These are phyloP conservation scores for Pseudobourletiella spinata DNA, from an alignment of 1,140 invertebrate genomes.

Conservation along the genomic window DNA sequence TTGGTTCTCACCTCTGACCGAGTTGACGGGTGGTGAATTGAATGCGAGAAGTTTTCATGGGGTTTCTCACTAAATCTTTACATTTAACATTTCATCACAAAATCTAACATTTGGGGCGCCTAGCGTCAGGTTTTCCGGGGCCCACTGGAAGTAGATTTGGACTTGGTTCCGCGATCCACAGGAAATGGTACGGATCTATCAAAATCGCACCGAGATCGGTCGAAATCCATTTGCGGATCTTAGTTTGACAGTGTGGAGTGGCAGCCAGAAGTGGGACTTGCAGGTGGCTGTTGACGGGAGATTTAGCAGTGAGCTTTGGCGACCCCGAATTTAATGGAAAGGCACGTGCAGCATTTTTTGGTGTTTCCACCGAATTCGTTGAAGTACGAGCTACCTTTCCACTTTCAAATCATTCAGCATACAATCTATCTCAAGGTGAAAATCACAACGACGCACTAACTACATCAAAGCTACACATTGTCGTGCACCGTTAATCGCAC, in stretches of 20 bases:
- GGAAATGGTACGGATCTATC: conserved; percentile 96
- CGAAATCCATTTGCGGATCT: conserved; percentile 90
- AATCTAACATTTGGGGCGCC: conserved; percentile 11
- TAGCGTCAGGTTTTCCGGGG: conserved; percentile 42
- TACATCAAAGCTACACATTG: no score
- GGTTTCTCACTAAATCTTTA: no score
- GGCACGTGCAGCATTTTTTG: no score
- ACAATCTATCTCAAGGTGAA: no score
- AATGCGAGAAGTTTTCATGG: conserved; percentile 7
- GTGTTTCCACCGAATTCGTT: no score
- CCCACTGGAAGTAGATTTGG: conserved; percentile 99
- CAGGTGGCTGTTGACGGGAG: conserved; percentile 29
- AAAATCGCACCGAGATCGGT: conserved; percentile 94
- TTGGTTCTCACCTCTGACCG: conserved; percentile 30
- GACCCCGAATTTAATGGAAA: no score
- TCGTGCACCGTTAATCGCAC: no score
- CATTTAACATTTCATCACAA: background rate
- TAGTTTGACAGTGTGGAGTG: conserved; percentile 87
- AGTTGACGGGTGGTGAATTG: conserved; percentile 17
- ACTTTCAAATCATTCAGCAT: no score
- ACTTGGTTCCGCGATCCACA: conserved; percentile 98
- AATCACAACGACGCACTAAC: no score
- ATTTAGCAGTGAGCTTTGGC: no score
- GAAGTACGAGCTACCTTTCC: no score
- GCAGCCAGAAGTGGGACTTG: conserved; percentile 38